Base-by-base conservation (phyloP, 2,888 invertebrate genomes). In the Cheiracanthium punctorium region DNA sequence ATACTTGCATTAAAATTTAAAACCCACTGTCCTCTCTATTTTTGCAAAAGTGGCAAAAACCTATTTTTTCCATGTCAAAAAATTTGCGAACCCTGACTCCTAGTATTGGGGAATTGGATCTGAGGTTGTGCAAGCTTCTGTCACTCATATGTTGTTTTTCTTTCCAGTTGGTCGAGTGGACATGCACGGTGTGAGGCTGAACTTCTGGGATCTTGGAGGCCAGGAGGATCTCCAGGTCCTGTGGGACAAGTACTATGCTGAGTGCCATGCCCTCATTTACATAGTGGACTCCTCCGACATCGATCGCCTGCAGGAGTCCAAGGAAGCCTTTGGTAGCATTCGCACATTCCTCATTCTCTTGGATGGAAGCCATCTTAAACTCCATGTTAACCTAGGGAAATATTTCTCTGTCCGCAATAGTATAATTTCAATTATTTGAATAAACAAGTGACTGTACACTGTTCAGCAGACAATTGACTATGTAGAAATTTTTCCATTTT, bases 171-270 rank as follows among this genome's bases (percentile, higher is more conserved):
- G 99, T 33, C 97, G 97, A 93, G 97, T 99, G 90, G 97, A 97
- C 91, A 95, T 97, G 71, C 95, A 95, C 84, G 96, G 97, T 43
- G 95, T 98, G 17, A 94, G 96, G 89, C 93, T 99, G 79, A 99
- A 97, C 92, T 99, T 99, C 92, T 99, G 99, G 99, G 98, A 98
- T 93, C 94, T 98, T 37, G 98, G 98, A 17, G 98, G 99, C 0
- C 99, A 99, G 92, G 96, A 96, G 91, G 99, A 99, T 92, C 93
- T 99, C 32, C 98, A 99, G 91, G 96, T 97, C 12, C 92, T 99
- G 30, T 99, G 99, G 99, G 98, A 99, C 91, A 99, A 99, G 96
- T 99, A 99, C 92, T 99, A 98, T 93, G 97, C 98, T 80, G 99
- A 99, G 93, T 98, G 97, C 77, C 98, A 99, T 93, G 98, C 96